Conservation (phyloP, 2,888 invertebrate species). For the Temnothorax rugatulus region DNA sequence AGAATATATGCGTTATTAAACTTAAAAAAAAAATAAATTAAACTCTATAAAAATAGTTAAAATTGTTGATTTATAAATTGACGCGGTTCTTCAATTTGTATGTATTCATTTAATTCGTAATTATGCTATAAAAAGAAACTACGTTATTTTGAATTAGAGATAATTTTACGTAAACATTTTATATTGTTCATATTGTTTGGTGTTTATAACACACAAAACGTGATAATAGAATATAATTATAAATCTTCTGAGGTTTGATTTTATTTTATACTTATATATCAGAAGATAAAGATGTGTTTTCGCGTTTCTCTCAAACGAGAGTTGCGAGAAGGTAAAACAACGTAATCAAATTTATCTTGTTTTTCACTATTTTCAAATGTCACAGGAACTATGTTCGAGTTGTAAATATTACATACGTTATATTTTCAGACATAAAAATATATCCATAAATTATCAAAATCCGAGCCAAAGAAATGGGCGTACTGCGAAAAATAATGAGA, state of each 20-base stretch:
- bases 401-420: constrained; percentile 12
- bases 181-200: not conserved
- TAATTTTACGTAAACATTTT: not conserved
- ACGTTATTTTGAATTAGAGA: not conserved
- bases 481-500: not conserved
- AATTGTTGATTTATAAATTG: not conserved
- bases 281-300: not conserved
- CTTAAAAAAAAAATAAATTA: not conserved
- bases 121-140: not conserved
- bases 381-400: not conserved
- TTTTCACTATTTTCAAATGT: not conserved
- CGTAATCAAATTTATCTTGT: not conserved
- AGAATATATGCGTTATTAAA: not conserved
- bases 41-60: not conserved
- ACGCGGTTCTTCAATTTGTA: not conserved
- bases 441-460: not conserved
- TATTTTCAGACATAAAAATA: not conserved
- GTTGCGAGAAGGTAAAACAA: not conserved
- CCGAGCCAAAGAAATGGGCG: not conserved
- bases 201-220: not conserved
- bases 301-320: not conserved
- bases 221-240: not conserved
- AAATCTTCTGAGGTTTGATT: not conserved
- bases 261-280: not conserved
- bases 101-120: not conserved